Conservation (phyloP, 2,888 invertebrate species). For the Ochropacha duplaris region DNA sequence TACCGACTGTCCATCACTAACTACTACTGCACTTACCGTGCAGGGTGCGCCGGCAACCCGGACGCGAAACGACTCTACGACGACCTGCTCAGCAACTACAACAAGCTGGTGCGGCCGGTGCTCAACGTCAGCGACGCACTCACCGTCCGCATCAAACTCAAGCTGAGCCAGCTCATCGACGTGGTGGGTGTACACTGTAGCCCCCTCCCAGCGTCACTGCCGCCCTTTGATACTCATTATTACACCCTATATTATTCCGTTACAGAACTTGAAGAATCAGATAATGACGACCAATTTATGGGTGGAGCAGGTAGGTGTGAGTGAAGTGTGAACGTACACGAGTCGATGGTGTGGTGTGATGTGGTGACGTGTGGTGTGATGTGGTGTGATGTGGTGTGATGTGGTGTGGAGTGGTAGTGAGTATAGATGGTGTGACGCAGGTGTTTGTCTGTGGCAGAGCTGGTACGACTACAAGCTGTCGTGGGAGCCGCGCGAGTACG, state of each 20-base stretch:
- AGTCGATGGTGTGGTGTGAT: not conserved
- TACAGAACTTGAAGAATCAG: conserved; percentile 96
- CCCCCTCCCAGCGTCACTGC: not conserved
- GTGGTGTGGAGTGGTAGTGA: too few species aligned
- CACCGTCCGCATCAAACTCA: conserved; percentile 97
- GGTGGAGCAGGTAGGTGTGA: conserved; percentile 86
- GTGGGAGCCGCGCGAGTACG: conserved; percentile 97
- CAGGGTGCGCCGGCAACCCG: conserved; percentile 95
- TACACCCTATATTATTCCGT: conserved; percentile 46
- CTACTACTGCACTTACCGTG: too few species aligned
- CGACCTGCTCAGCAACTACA: conserved; percentile 97
- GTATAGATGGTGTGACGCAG: not conserved
- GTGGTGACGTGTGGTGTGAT: too few species aligned
- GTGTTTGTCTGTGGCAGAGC: conserved; percentile 79
- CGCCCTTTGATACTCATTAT: not conserved
- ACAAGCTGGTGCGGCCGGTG: conserved; percentile 97
- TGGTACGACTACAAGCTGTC: conserved; percentile 98
- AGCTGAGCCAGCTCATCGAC: conserved; percentile 98
- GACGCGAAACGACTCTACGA: conserved; percentile 98
- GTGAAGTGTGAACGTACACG: too few species aligned
- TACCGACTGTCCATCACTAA: too few species aligned
- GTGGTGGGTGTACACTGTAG: conserved; percentile 88
- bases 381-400: not conserved
- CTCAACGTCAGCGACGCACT: conserved; percentile 97
- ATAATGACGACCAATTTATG: conserved; percentile 97